Evolutionary conservation across 2,113 vertebrate species (phyloP), one percentile per base, ranked within the genome.

Genomic region (Prunella himalayana): DNA sequence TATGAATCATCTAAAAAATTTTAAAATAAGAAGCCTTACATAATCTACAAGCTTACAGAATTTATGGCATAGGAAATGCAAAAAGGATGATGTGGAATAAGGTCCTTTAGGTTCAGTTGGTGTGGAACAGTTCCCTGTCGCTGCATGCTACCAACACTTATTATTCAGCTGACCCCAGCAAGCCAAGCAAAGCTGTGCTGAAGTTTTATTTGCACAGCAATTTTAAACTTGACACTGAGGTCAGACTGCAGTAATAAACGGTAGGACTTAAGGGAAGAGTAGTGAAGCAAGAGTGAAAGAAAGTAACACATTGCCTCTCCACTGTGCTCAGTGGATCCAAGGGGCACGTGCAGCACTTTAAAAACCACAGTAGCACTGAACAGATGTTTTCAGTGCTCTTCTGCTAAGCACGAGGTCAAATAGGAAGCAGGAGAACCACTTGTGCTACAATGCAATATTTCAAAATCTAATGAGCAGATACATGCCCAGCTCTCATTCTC

Each of bases 301-400:
- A 73, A 71, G 39, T 20, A 75, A 71, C 44, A 80, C 45, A 66
- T 12, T 0, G 3, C 61, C 72, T 42, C 15, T 49, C 37, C 2
- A 0, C 22, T 56, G 42, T 0, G 63, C 37, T 90, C 57, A 31
- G 56, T 16, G 68, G 64, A 28, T 11, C 28, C 60, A 45, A 54
- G 0, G 0, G 63, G 45, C 64, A 41, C 0, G 5, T 0, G 42
- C 37, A 70, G 60, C 71, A 23, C 47, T 89, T 86, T 8, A 35
- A 75, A 49, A 73, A 60, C 4, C 0, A 2, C 33, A 42, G 41
- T 25, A 68, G 39, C 10, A 15, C 33, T 11, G 14, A 81, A 72
- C 23, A 75, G 59, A 49, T 37, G 13, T 71, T 71, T 81, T 60
- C 44, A 23, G 27, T 41, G 57, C 57, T 91, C 37, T 76, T 37